These are phyloP conservation scores for Drosophila lini DNA, from an alignment of 1,140 invertebrate species.

Conservation along the genomic window DNA sequence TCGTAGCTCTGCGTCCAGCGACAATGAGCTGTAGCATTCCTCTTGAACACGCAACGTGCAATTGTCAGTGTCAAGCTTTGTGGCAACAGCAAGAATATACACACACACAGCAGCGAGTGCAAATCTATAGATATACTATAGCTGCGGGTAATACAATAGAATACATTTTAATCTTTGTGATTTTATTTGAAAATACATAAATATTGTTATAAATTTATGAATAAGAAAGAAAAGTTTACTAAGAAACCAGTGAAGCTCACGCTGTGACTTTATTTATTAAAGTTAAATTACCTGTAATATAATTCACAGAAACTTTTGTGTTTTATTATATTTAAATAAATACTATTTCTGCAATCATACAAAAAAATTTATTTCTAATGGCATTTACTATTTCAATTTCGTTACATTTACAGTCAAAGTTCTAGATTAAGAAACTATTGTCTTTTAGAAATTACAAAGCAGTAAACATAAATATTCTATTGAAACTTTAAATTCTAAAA, in stretches of 20 bases:
- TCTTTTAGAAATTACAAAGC: too few relatives aligned
- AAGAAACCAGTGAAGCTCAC: background rate
- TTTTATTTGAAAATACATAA: too few relatives aligned
- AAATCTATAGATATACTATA: conserved; percentile 17
- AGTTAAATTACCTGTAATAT: background rate
- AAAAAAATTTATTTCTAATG: too few relatives aligned
- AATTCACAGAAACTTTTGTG: too few relatives aligned
- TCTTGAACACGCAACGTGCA: conserved; percentile 77
- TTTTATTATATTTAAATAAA: too few relatives aligned
- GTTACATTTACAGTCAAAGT: too few relatives aligned
- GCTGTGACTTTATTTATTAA: background rate
- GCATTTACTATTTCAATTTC: too few relatives aligned
- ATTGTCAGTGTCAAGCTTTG: conserved; percentile 70
- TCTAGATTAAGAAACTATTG: too few relatives aligned
- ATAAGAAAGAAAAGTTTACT: background rate
- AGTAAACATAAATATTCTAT: too few relatives aligned
- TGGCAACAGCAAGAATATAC: conserved; percentile 47
- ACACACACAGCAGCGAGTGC: conserved; percentile 4
- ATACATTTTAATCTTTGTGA: background rate
- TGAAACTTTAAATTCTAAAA: too few relatives aligned
- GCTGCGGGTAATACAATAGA: background rate
- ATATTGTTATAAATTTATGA: background rate
- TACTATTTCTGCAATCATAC: too few relatives aligned
- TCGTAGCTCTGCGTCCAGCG: conserved; percentile 40
- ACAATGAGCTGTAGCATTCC: conserved; percentile 69